Evolutionary conservation across 2,797 vertebrate species (phyloP).

Genomic region (Danio choprae): DNA sequence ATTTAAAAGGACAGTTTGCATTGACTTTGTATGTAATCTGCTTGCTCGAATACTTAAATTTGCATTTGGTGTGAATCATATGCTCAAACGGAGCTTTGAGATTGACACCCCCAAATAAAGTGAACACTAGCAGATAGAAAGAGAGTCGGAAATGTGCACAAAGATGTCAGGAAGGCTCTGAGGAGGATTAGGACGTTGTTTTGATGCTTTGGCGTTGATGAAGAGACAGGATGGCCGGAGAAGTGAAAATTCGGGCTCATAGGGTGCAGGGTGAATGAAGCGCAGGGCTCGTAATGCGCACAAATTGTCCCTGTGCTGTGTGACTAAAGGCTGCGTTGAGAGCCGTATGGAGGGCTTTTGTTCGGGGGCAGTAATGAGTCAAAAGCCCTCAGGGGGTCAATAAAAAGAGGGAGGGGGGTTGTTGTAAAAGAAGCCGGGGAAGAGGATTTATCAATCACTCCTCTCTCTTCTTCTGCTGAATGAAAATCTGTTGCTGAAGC

Average conservation of each 20-base stretch:
- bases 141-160: constrained; percentile 56
- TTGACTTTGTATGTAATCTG: no score
- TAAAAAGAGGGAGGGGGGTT: constrained; percentile 54
- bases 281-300: constrained; percentile 50
- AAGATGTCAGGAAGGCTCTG: constrained; percentile 57
- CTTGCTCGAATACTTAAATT: no score
- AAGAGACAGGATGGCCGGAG: constrained; percentile 48
- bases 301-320: constrained; percentile 55
- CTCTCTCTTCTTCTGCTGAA: constrained; percentile 56
- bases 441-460: constrained; percentile 65
- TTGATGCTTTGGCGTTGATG: constrained; percentile 56
- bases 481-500: constrained; percentile 59
- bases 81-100: no score
- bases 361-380: constrained; percentile 58
- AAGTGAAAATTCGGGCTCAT: constrained; percentile 38
- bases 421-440: constrained; percentile 49
- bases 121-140: constrained; percentile 44
- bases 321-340: constrained; percentile 58
- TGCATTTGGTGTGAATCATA: no score
- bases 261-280: constrained; percentile 53
- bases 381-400: constrained; percentile 61
- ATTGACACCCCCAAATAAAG: no score
- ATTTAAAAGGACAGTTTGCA: no score
- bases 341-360: constrained; percentile 54
- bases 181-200: constrained; percentile 62